Evolutionary conservation across 1,140 invertebrate genomes (phyloP).

Genomic region (Lepidostoma basale): DNA sequence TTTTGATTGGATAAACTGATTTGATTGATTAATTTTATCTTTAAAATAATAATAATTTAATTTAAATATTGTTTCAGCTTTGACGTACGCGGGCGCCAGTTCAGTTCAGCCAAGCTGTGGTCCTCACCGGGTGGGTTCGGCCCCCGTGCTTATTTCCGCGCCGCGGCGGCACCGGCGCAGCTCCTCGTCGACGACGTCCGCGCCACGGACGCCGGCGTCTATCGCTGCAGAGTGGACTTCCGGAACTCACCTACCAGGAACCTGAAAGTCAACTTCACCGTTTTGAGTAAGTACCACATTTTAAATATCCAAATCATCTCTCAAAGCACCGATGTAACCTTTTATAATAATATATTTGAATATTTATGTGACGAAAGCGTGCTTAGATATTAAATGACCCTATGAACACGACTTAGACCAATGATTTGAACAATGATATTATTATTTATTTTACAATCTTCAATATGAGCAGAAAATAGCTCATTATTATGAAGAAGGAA

Average conservation of each 20-base stretch:
- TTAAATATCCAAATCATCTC: background rate
- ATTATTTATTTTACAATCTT: too few species aligned
- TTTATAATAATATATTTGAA: too few species aligned
- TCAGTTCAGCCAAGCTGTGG: constrained; percentile 77
- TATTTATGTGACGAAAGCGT: too few species aligned
- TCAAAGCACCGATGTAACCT: too few species aligned
- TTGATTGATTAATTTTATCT: too few species aligned
- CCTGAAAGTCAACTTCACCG: constrained; percentile 83
- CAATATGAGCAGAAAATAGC: too few species aligned
- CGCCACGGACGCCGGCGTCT: constrained; percentile 78
- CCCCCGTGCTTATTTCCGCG: constrained; percentile 74
- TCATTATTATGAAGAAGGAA: too few species aligned
- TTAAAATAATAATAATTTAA: constrained; percentile 11
- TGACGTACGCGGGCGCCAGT: constrained; percentile 76
- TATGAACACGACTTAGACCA: too few species aligned
- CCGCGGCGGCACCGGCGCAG: constrained; percentile 70
- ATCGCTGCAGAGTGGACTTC: constrained; percentile 87
- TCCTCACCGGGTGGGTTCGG: constrained; percentile 81
- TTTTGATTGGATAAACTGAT: too few species aligned
- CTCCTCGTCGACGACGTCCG: constrained; percentile 75
- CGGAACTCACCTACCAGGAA: constrained; percentile 85
- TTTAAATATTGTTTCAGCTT: constrained; percentile 68
- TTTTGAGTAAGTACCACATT: constrained; percentile 74
- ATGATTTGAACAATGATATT: too few species aligned
- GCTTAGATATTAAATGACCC: too few species aligned